Conservation (phyloP, 2,113 vertebrate species). For the Pandion haliaetus region DNA sequence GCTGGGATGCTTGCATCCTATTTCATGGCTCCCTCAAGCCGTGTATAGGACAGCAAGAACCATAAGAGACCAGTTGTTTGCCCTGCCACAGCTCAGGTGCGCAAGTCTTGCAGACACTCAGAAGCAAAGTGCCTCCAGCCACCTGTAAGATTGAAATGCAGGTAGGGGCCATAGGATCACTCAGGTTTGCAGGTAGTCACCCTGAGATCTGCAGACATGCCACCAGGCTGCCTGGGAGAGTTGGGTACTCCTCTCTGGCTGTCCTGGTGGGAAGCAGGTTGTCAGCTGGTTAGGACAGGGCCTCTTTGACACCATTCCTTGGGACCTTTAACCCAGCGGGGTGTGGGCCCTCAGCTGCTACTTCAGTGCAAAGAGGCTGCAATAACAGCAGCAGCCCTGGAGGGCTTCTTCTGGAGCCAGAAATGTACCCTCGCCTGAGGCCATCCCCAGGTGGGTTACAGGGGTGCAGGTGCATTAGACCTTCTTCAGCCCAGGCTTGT, state of each 20-base stretch:
- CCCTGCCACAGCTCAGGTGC: background rate
- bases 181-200: background rate
- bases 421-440: accelerated
- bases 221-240: background rate
- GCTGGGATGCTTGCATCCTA: background rate
- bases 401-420: background rate
- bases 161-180: background rate
- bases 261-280: background rate
- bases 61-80: background rate
- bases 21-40: background rate
- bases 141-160: background rate
- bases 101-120: background rate
- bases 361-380: background rate
- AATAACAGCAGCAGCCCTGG: background rate
- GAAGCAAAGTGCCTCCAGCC: background rate
- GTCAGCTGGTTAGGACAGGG: background rate
- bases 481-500: background rate
- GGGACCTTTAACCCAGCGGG: background rate
- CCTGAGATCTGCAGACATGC: background rate
- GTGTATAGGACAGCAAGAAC: background rate
- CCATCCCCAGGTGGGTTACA: too few relatives aligned
- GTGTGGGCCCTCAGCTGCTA: background rate
- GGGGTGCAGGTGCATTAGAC: accelerated
- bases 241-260: background rate
- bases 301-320: background rate